phyloP scores from a whole-genome alignment of 2,888 invertebrate genomes.

The Hemistola chrysoprasaria region DNA sequence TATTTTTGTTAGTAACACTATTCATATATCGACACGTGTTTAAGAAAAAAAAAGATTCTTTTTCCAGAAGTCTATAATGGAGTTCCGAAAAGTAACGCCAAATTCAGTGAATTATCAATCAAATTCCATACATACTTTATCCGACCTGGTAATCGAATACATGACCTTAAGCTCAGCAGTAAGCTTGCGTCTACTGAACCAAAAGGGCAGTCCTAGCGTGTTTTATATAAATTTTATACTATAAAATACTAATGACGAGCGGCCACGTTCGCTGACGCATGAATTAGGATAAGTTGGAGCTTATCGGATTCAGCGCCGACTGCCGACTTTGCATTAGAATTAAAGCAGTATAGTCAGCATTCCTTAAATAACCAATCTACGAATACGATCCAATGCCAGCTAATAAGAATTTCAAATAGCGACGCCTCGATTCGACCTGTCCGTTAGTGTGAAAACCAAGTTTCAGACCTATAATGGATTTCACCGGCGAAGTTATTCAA shows the following conservation, averaged over 20 bases:
- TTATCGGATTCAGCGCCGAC: constrained; percentile 11
- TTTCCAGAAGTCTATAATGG: no score
- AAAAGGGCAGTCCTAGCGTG: no score
- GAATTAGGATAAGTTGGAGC: constrained; percentile 9
- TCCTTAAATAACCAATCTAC: constrained; percentile 33
- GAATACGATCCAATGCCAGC: constrained; percentile 40
- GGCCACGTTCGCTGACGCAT: constrained; percentile 5
- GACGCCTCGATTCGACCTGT: constrained; percentile 29
- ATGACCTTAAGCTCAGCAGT: no score
- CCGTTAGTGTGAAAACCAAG: constrained; percentile 37
- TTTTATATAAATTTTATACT: neutral
- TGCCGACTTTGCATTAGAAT: constrained; percentile 14
- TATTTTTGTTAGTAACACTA: no score
- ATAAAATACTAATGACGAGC: neutral
- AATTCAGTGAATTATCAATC: no score
- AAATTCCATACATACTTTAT: no score
- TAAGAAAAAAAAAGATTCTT: no score
- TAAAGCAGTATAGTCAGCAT: constrained; percentile 24
- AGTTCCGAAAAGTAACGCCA: no score
- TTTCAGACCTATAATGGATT: constrained; percentile 46
- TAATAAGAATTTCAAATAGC: constrained; percentile 53
- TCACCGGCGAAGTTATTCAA: constrained; percentile 40
- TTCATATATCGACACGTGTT: no score
- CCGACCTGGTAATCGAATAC: no score
- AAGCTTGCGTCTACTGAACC: no score